Base-by-base conservation (phyloP, 1,140 invertebrate genomes). In the Holcopasites calliopsidis region DNA sequence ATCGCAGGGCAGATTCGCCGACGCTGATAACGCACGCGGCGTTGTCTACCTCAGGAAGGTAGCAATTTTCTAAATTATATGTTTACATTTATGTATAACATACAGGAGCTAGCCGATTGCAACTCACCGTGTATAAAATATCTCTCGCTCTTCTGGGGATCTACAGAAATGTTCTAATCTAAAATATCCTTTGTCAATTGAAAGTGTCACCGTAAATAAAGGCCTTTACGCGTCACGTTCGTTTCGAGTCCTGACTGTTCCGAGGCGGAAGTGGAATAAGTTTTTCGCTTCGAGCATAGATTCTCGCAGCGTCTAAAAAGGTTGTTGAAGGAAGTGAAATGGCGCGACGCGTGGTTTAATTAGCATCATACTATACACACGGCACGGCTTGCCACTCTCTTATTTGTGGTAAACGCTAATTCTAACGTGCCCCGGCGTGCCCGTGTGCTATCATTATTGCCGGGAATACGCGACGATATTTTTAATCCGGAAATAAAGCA, bases 41-140 rank as follows among this genome's bases (percentile, higher is more conserved):
- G 23, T 38, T 50, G 54, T 23, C 40, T 31, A 11, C 11, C 23
- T 47, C 26, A 55, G 61, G 50, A 44, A 44, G 71, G 38, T 55
- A 44, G 49, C 38, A 55, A 73, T 73, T 65, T 73, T 44, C 13
- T 1, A 54, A 55, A 26, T 65, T 73, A 65, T 47, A 44, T 65
- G 33, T 54, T n/a, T 33, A 54, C 49, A 65, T 73, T 64, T 73
- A 55, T 55, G 38, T 6, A 31, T 6, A 31, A 23, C 49, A 7
- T 18, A 31, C 7, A 47, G 28, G 21, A 40, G 47, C 8, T 23
- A n/a, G 26, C 18, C 23, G 49, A 18, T 49, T 42, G 49, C 23
- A 38, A 18, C 10, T n/a, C n/a, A n/a, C n/a, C n/a, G n/a, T n/a
- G n/a, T n/a, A n/a, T n/a, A n/a, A n/a, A n/a, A n/a, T n/a, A n/a